Evolutionary conservation across 2,797 vertebrate species (phyloP), one percentile per base, ranked within the genome.

Genomic region (Orestias chungarensis): DNA sequence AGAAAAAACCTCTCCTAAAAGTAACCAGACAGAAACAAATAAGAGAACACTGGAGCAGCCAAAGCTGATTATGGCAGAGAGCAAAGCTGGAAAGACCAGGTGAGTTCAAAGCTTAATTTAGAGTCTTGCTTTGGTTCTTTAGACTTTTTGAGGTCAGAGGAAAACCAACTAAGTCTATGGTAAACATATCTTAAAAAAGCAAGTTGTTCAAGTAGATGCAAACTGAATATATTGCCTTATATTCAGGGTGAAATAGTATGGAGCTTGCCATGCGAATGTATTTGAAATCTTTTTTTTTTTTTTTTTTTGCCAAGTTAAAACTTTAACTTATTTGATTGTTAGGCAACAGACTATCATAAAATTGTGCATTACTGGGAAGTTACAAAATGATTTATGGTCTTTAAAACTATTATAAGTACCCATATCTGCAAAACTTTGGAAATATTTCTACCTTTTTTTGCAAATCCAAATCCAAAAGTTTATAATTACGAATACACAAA

Each of bases 61-160:
- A 27, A 84, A 80, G 68, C 35, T n/a, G 11, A 54, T 59, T 49
- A 1, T 55, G 40, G 8, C 64, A 46, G 83, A 83, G 78, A 87
- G 68, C 57, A 87, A 83, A 79, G 67, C 68, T 5, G 78, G 83
- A 43, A 80, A 33, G n/a, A 83, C 29, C 76, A 90, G 92, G 93
- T 93, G 88, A 89, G 91, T 29, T 74, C 70, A 68, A 12, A 20
- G 14, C 14, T 62, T 65, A 4, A 77, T 44, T 72, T 31, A 27
- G n/a, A 61, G 54, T 12, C 49, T 66, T 82, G 79, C 46, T 80
- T 83, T 83, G 73, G 46, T 66, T 49, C 57, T 18, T 18, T 54
- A 43, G 49, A 20, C n/a, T 42, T 17, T 42, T 17, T 42, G 0
- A 11, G 23, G 3, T 25, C 35, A 64, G 49, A 43, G 33, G 64